These are phyloP conservation scores for Mystacides longicornis DNA, from an alignment of 2,888 invertebrate species.

Conservation along the genomic window DNA sequence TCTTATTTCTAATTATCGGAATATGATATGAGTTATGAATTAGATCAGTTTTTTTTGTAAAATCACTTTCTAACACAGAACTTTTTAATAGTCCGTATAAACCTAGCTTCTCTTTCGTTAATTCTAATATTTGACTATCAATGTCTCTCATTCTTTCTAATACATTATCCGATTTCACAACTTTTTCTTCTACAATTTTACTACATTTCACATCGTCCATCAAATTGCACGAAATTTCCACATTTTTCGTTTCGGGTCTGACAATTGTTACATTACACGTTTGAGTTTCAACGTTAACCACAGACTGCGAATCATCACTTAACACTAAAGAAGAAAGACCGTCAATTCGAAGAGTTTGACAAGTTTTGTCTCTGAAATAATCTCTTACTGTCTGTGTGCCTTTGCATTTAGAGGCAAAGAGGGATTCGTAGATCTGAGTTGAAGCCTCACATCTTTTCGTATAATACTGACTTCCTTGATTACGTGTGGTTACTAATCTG, in stretches of 20 bases:
- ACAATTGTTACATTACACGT: conserved; percentile 26
- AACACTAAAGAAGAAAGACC: background rate
- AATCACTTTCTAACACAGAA: no score
- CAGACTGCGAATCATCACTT: background rate
- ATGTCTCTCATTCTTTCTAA: conserved; percentile 54
- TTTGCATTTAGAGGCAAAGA: conserved; percentile 23
- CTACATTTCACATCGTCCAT: conserved; percentile 27
- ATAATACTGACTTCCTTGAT: conserved; percentile 21
- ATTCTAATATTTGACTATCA: conserved; percentile 50
- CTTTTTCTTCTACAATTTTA: conserved; percentile 4
- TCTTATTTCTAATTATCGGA: background rate
- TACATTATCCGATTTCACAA: conserved; percentile 33
- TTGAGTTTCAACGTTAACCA: conserved; percentile 26
- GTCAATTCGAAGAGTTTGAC: conserved; percentile 16
- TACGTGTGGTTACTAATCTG: background rate
- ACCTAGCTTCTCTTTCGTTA: conserved; percentile 51
- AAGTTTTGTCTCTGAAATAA: conserved; percentile 11
- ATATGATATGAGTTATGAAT: background rate
- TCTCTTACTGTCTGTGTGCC: conserved; percentile 13
- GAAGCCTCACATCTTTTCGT: conserved; percentile 19
- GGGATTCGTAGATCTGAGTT: conserved; percentile 23
- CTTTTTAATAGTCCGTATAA: conserved; percentile 42
- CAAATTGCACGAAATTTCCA: background rate
- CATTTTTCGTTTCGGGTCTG: conserved; percentile 18
- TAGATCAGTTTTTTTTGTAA: background rate